phyloP scores from a whole-genome alignment of 2,888 invertebrate species.

The Alloscopus bannaensis region DNA sequence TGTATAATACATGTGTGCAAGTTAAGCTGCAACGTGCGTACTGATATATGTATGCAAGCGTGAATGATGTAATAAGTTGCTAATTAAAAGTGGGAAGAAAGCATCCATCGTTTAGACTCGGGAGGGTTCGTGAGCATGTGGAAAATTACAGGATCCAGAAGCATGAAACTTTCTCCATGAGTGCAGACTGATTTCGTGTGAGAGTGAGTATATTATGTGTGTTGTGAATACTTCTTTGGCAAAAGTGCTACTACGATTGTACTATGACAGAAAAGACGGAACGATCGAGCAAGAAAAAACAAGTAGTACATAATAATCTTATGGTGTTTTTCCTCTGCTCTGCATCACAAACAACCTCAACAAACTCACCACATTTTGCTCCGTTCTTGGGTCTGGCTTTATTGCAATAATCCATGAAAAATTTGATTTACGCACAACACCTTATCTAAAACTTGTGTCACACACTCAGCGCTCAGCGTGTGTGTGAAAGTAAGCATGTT shows the following conservation, averaged over 20 bases:
- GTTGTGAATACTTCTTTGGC: background rate
- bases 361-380: background rate
- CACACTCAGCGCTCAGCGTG: background rate
- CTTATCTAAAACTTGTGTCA: background rate
- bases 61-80: background rate
- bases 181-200: background rate
- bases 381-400: no score
- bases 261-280: background rate
- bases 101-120: no score
- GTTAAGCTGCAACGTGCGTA: background rate
- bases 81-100: no score
- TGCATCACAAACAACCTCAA: background rate
- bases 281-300: conserved; percentile 22
- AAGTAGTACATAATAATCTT: background rate
- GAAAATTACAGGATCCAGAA: no score
- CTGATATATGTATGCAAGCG: background rate
- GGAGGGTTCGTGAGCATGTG: no score
- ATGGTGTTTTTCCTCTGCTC: conserved; percentile 1
- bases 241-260: background rate
- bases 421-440: background rate
- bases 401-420: conserved; percentile 20
- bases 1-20: background rate
- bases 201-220: background rate
- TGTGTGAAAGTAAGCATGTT: conserved; percentile 3
- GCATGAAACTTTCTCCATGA: no score